Percentiles rank a stretch among this genome's conserved stretches.
These are phyloP conservation scores for Drosophila kokeensis DNA, from an alignment of 2,888 invertebrate genomes.

Conservation along the genomic window DNA sequence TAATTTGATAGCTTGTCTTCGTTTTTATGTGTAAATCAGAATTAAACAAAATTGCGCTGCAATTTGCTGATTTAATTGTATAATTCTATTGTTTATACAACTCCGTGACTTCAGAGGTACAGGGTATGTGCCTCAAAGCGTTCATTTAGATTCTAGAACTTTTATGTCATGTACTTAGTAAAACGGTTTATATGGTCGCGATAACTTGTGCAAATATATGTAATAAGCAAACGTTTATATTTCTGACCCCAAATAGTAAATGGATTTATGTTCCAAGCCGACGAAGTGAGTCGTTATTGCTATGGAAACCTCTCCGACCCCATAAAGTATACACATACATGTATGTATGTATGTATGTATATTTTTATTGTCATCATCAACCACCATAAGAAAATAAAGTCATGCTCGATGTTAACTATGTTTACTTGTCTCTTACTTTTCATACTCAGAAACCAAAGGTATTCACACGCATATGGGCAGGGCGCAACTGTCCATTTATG, in stretches of 20 bases:
- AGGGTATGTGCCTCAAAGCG: not conserved
- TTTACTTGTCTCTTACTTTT: not conserved
- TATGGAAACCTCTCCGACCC: slow-evolving; percentile 4
- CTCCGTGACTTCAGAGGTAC: not conserved
- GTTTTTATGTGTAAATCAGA: not conserved
- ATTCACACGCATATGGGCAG: not conserved
- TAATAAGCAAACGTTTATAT: not conserved
- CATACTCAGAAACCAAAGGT: not conserved
- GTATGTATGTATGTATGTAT: not conserved
- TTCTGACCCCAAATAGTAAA: not conserved
- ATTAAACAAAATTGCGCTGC: not conserved
- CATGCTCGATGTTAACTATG: slow-evolving; percentile 1
- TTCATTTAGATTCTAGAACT: not conserved
- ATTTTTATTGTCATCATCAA: not conserved
- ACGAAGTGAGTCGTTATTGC: not conserved
- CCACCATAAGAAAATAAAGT: not conserved
- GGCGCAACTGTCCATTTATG: not conserved
- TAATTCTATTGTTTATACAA: not conserved
- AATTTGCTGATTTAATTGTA: not conserved
- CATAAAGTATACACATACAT: not conserved
- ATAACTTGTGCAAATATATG: not conserved
- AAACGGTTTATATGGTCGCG: not conserved
- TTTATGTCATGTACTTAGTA: not conserved
- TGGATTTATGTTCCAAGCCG: not conserved
- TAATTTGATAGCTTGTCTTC: no score